Percentiles rank a stretch among this genome's conserved stretches.
These are phyloP conservation scores for Podarcis lilfordi DNA, from an alignment of 2,797 vertebrate species.

Conservation along the genomic window DNA sequence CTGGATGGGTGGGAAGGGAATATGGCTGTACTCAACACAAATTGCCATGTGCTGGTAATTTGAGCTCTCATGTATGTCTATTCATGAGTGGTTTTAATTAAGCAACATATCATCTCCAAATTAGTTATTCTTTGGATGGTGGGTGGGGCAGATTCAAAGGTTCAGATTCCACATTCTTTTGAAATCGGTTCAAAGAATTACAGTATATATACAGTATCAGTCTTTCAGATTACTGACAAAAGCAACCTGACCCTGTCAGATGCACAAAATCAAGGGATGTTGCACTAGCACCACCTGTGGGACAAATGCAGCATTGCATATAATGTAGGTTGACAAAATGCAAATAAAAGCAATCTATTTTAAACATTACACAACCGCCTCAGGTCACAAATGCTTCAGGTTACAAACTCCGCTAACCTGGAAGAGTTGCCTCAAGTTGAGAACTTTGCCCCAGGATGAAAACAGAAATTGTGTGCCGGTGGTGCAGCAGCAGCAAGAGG, in stretches of 20 bases:
- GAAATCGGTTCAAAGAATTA: not conserved
- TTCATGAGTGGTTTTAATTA: not conserved
- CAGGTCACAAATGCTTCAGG: too few species aligned
- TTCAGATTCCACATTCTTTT: not conserved
- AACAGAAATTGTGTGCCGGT: too few species aligned
- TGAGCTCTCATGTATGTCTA: not conserved
- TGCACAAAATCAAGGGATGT: not conserved
- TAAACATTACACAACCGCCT: too few species aligned
- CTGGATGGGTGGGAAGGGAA: not conserved
- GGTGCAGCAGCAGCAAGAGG: too few species aligned
- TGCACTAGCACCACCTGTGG: not conserved
- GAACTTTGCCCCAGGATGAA: too few species aligned
- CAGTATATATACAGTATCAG: not conserved
- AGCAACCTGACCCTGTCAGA: not conserved
- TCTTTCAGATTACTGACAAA: too few species aligned
- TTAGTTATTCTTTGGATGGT: not conserved
- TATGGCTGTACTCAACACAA: not conserved
- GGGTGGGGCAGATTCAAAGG: not conserved
- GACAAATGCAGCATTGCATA: not conserved
- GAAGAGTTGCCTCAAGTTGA: too few species aligned
- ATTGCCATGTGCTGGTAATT: too few species aligned
- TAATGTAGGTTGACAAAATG: not conserved
- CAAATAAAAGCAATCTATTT: not conserved
- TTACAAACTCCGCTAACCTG: too few species aligned
- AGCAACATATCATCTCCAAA: too few species aligned